Evolutionary conservation across 2,113 vertebrate genomes (phyloP).

Genomic region (Tapirus terrestris): DNA sequence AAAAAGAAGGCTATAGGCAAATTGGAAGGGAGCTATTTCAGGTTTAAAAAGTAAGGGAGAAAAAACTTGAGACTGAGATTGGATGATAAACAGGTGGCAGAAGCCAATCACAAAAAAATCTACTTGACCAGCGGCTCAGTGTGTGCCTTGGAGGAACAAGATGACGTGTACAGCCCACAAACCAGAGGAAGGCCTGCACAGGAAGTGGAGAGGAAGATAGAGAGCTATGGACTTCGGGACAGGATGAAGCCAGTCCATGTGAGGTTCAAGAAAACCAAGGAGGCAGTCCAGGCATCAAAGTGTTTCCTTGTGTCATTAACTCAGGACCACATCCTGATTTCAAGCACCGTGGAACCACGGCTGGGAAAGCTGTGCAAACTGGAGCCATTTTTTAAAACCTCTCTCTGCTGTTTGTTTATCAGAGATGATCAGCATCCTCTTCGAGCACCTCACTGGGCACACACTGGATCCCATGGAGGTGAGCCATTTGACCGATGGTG

Average conservation of each 20-base stretch:
- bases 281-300: conserved; percentile 55
- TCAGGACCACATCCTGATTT: conserved; percentile 66
- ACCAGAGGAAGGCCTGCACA: conserved; percentile 77
- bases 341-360: not conserved
- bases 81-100: not conserved
- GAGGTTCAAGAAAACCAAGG: conserved; percentile 63
- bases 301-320: conserved; percentile 73
- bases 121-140: not conserved
- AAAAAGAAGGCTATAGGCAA: not conserved
- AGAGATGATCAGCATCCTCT: not conserved
- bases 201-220: conserved; percentile 41
- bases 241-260: conserved; percentile 66
- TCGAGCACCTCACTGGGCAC: not conserved
- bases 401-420: not conserved
- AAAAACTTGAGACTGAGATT: not conserved
- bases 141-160: not conserved
- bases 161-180: conserved; percentile 34
- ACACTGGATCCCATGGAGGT: not conserved
- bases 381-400: not conserved
- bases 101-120: not conserved
- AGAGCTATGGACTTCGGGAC: conserved; percentile 36
- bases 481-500: not conserved
- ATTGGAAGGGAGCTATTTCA: not conserved
- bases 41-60: not conserved
- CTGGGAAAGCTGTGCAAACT: not conserved